phyloP scores from a whole-genome alignment of 2,113 vertebrate genomes.

The Glareola pratincola region DNA sequence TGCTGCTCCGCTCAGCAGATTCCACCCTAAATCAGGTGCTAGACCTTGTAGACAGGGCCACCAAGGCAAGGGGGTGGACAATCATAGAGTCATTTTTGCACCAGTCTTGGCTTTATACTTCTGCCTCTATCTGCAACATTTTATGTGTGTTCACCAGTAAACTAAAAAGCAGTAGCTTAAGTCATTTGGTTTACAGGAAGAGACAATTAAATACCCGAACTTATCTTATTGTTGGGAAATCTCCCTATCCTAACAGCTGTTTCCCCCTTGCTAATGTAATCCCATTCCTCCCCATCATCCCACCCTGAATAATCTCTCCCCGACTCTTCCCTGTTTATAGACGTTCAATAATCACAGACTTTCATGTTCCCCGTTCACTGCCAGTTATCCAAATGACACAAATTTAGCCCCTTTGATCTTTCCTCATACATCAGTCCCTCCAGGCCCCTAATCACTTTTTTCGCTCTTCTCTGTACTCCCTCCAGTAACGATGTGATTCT shows the following conservation, averaged over 20 bases:
- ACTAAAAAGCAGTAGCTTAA: background rate
- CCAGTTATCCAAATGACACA: slow-evolving; percentile 48
- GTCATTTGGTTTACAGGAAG: background rate
- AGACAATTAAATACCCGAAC: background rate
- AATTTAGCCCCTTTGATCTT: slow-evolving; percentile 56
- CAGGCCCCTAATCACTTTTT: slow-evolving; percentile 57
- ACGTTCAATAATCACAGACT: background rate
- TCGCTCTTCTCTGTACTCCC: slow-evolving; percentile 60
- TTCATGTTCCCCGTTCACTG: slow-evolving; percentile 1
- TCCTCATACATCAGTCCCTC: slow-evolving; percentile 27
- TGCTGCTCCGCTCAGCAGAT: background rate
- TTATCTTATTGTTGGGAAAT: background rate
- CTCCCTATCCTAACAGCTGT: background rate
- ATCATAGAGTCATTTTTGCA: background rate
- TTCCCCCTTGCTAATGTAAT: background rate
- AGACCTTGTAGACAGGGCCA: background rate
- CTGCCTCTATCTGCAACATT: background rate
- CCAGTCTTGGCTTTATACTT: background rate
- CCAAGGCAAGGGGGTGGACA: background rate
- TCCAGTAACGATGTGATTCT: slow-evolving; percentile 64
- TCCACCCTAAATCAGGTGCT: background rate
- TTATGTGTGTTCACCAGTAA: background rate
- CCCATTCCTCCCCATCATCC: background rate
- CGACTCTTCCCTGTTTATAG: background rate
- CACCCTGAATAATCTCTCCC: background rate